Evolutionary conservation across 2,797 vertebrate genomes (phyloP).

Genomic region (Urosaurus nigricauda): DNA sequence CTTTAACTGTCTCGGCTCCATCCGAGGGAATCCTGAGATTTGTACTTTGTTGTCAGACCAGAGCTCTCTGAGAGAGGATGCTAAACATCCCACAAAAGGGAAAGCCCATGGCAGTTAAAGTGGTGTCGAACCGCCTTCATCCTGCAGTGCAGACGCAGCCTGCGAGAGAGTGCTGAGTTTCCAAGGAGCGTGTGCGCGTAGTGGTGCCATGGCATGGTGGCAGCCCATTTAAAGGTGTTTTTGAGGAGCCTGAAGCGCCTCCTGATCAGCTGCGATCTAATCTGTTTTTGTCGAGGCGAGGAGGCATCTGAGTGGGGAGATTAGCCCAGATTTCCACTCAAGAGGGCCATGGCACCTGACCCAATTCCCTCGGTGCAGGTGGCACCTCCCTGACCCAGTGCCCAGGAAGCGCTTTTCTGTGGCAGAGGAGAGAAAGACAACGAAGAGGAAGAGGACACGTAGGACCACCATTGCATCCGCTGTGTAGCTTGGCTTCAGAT

Average conservation of each 20-base stretch:
- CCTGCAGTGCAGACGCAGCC: too few species aligned
- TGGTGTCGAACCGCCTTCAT: too few species aligned
- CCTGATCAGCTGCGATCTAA: constrained; percentile 69
- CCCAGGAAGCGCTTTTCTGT: neutral
- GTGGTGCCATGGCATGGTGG: neutral
- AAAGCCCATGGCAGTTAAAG: too few species aligned
- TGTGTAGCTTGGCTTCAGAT: too few species aligned
- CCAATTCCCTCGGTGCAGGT: constrained; percentile 38
- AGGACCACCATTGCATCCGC: neutral
- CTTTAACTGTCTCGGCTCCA: too few species aligned
- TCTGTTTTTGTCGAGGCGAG: constrained; percentile 62
- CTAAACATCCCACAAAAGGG: too few species aligned
- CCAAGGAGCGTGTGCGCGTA: neutral
- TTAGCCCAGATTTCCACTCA: constrained; percentile 34
- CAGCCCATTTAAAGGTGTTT: neutral
- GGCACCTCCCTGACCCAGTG: constrained; percentile 17
- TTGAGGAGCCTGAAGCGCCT: constrained; percentile 18
- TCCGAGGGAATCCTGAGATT: too few species aligned
- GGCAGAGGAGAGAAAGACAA: neutral
- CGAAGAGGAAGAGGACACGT: too few species aligned
- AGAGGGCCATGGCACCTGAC: constrained; percentile 42
- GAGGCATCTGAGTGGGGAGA: constrained; percentile 58
- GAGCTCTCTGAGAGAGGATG: too few species aligned
- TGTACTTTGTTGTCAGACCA: too few species aligned
- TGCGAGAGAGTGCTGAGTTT: neutral